Conservation (phyloP, 2,888 invertebrate species). For the Caenorhabditis doughertyi region DNA sequence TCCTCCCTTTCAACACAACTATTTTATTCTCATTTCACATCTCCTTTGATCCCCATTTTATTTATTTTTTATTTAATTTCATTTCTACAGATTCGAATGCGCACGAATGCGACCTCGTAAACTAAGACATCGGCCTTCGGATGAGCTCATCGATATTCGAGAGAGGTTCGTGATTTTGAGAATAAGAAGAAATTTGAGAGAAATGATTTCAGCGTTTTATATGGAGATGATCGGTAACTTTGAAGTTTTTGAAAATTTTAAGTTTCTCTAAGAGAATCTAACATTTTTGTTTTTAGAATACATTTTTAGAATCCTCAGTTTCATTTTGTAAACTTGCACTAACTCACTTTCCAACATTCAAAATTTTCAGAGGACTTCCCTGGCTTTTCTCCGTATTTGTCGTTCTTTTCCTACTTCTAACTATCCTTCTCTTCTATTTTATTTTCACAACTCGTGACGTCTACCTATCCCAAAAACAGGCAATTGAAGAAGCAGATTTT, state of each 20-base stretch:
- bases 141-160: conserved; percentile 64
- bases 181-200: neutral
- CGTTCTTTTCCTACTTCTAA: conserved; percentile 59
- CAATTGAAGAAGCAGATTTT: conserved; percentile 23
- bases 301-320: neutral
- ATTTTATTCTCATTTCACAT: neutral
- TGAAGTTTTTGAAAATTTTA: conserved; percentile 16
- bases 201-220: conserved; percentile 24
- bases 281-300: neutral
- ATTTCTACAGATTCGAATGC: conserved; percentile 33
- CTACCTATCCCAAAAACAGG: conserved; percentile 53
- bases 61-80: conserved; percentile 7
- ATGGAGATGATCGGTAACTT: conserved; percentile 49
- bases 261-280: conserved; percentile 18
- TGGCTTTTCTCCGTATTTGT: conserved; percentile 68
- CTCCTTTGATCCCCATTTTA: conserved; percentile 4
- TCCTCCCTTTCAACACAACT: neutral
- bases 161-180: conserved; percentile 38
- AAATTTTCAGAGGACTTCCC: conserved; percentile 65
- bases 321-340: too few relatives aligned
- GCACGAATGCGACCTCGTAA: conserved; percentile 59
- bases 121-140: conserved; percentile 63
- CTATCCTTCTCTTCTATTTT: conserved; percentile 61
- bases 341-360: conserved; percentile 20
- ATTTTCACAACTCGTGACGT: conserved; percentile 60